Conservation (phyloP, 1,140 invertebrate genomes). For the Nylanderia fulva region DNA sequence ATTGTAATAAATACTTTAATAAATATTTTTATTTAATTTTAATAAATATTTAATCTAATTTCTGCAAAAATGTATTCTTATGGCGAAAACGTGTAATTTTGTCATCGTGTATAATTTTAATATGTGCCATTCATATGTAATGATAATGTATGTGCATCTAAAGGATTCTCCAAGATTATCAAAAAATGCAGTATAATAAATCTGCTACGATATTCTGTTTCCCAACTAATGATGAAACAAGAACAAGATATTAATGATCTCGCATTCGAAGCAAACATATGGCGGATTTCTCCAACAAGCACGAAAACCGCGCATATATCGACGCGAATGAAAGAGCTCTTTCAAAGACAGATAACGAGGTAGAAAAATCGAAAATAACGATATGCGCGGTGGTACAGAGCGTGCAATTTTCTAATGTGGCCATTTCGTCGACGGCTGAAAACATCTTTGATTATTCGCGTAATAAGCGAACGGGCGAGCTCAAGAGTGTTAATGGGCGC, state of each 20-base stretch:
- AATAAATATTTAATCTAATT: too few species aligned
- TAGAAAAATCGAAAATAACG: slow-evolving; percentile 54
- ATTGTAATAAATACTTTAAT: too few species aligned
- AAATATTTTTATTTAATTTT: too few species aligned
- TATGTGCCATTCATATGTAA: slow-evolving; percentile 1
- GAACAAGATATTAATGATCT: slow-evolving; percentile 46
- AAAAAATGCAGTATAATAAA: background rate
- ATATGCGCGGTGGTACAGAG: slow-evolving; percentile 14
- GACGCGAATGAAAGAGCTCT: slow-evolving; percentile 32
- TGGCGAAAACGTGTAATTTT: background rate
- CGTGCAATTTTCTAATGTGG: slow-evolving; percentile 75
- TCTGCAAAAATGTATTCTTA: too few species aligned
- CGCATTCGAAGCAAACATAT: background rate
- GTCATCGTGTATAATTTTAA: background rate
- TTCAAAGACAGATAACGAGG: slow-evolving; percentile 58
- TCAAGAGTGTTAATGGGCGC: slow-evolving; percentile 55
- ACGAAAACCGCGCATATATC: slow-evolving; percentile 2
- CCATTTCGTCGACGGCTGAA: slow-evolving; percentile 52
- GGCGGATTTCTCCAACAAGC: background rate
- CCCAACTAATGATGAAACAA: slow-evolving; percentile 25
- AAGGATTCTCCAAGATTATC: background rate
- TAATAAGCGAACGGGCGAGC: slow-evolving; percentile 30
- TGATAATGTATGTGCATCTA: background rate
- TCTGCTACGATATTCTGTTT: slow-evolving; percentile 10
- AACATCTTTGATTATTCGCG: slow-evolving; percentile 74